Evolutionary conservation across 2,888 invertebrate genomes (phyloP), one percentile per base, ranked within the genome.

Genomic region (Phyllotreta striolata): DNA sequence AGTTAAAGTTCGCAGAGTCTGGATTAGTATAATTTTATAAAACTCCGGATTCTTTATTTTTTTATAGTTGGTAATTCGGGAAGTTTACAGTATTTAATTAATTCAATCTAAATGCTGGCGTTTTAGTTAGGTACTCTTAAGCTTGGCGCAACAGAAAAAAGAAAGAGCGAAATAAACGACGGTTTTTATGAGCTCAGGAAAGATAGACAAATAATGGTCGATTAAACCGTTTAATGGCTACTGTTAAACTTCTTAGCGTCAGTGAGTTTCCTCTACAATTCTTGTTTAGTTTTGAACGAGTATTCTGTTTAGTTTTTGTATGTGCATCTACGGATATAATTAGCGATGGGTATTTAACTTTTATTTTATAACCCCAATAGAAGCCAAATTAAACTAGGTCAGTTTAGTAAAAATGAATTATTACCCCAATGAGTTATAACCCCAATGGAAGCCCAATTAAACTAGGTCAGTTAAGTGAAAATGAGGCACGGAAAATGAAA

Each of bases 71-170:
- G 52, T 52, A 52, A 52, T 38, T 52, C 12, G 6, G 9, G 38
- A 52, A 52, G 52, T 52, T 38, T 52, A 8, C 44, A 34, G 38
- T 52, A 52, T 52, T 39, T 52, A 52, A 52, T 52, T 52, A 52
- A 12, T 52, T 52, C 13, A 52, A 52, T 52, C 52, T 38, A 38
- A 52, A 52, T 52, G 39, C 52, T 52, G 24, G 24, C 24, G 24
- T 35, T 51, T 38, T 39, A 52, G 37, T 8, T 52, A 52, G 10
- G 37, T 52, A 35, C 52, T 8, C 13, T 39, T 49, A 41, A 41
- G 41, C 24, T 24, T 24, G 24, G 24, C 24, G 24, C 24, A 24
- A 43, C 43, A 43, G 10, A 43, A 10, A 43, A 43, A 43, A 43
- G 43, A 24, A 49, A 49, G 34, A 47, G n/a, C 24, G 37, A 47